Evolutionary conservation across 2,888 invertebrate species (phyloP), one percentile per base, ranked within the genome.

Genomic region (Polyommatus icarus): DNA sequence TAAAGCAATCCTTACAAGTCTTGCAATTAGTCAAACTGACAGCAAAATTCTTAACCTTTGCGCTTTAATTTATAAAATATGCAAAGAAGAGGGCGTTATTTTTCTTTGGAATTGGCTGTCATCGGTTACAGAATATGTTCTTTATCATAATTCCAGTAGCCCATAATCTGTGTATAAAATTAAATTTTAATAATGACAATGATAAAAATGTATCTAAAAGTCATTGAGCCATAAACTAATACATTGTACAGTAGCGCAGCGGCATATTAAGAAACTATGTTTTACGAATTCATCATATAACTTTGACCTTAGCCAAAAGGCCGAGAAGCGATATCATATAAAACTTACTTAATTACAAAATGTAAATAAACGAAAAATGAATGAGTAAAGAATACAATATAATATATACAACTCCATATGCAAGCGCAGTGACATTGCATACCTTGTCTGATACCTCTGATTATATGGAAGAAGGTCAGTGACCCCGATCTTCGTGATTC

Each of bases 401-500:
- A 67, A 29, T 3, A n/a, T n/a, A n/a, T n/a, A 15, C 15, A 0
- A 29, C 5, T 15, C 15, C 29, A 67, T 67, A 50, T 50, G 50
- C 29, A 29, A 67, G 29, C 67, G 29, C 67, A 67, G 67, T 67
- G 67, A 67, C 67, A 67, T 67, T 67, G 67, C 67, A 67, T 15
- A 29, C 67, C 24, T 15, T 18, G 29, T 67, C 29, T 67, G 67
- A 29, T 67, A 67, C 29, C 18, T 32, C 4, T 67, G 67, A 67
- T 67, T 67, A 67, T 32, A 67, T 67, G 29, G 29, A 67, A 86
- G 86, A 85, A 87, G 91, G 92, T 86, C 91, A 85, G 84, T 88
- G 93, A 89, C 93, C 90, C 84, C 87, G 84, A 85, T 88, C 86
- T 86, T 73, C 76, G 84, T 84, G 88, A 89, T 90, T 90, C 89